Evolutionary conservation across 1,140 invertebrate genomes (phyloP), one percentile per base, ranked within the genome.

Genomic region (Bombus difficillimus): DNA sequence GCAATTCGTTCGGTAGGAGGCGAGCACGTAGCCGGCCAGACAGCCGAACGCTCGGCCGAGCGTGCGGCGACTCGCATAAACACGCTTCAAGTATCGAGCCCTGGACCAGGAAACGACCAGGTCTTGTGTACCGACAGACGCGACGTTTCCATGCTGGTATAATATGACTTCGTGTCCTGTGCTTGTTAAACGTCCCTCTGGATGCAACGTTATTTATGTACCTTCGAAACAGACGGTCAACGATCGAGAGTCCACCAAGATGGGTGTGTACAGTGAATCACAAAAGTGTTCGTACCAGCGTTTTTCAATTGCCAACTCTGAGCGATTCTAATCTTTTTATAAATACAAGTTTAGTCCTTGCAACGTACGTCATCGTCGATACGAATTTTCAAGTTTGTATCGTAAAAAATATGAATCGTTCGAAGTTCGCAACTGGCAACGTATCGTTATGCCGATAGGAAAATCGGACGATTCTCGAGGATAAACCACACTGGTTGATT

Each of bases 61-160:
- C 83, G 77, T 85, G 73, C n/a, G 75, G 76, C 88, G 86, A 86
- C 83, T 93, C 88, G 90, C 92, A 91, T 92, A 93, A 92, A 93
- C 92, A 92, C 88, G 64, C 73, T 81, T 73, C 81, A 66, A 69
- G 62, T 85, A 71, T 86, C 88, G 79, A 85, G 79, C 81, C 83
- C 76, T 81, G 88, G 53, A 47, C 74, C 78, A 80, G 78, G 41
- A 69, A 88, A 53, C 77, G 76, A 28, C 68, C 66, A 57, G 71
- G 66, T 69, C 77, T 12, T 13, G 64, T 72, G 73, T 47, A 59
- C 57, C 41, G 39, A 78, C 43, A 34, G 15, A 28, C 13, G 78
- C 59, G 28, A 62, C 28, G n/a, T 82, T 80, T 47, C 62, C 41
- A 74, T 43, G 71, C 37, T 32, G 47, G 32, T 68, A 32, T 75